Evolutionary conservation across 2,797 vertebrate genomes (phyloP).

Genomic region (Mycteria americana): DNA sequence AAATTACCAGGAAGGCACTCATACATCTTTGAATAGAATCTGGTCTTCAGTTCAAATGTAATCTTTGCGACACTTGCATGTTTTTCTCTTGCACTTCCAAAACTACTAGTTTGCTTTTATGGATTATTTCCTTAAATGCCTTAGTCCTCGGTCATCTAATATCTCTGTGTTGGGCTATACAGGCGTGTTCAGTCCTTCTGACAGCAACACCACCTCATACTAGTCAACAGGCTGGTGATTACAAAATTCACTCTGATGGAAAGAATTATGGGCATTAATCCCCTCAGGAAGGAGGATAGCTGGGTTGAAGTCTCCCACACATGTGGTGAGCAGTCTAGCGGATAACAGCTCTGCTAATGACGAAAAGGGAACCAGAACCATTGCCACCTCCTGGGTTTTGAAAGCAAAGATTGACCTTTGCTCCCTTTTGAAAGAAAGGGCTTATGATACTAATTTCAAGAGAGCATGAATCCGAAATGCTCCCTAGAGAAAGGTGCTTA

Average conservation of each 20-base stretch:
- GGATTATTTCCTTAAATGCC: not conserved
- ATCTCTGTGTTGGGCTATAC: not conserved
- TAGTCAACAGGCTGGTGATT: constrained; percentile 26
- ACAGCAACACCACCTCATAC: not conserved
- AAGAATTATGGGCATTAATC: constrained; percentile 51
- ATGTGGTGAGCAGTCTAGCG: constrained; percentile 24
- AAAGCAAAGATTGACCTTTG: constrained; percentile 65
- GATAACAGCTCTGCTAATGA: constrained; percentile 54
- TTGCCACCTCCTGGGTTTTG: constrained; percentile 55
- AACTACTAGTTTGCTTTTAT: not conserved
- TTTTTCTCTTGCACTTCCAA: not conserved
- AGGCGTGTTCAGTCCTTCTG: not conserved
- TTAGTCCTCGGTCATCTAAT: not conserved
- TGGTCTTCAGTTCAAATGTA: not conserved
- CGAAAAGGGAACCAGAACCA: constrained; percentile 49
- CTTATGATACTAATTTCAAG: constrained; percentile 66
- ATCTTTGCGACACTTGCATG: not conserved
- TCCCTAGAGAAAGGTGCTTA: constrained; percentile 61
- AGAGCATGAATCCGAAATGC: constrained; percentile 36
- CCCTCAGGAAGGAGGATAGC: constrained; percentile 45
- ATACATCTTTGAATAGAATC: not conserved
- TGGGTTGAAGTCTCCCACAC: constrained; percentile 46
- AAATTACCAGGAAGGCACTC: not conserved
- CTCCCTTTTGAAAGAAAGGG: constrained; percentile 42
- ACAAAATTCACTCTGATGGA: constrained; percentile 47